These are phyloP conservation scores for Bradynema listronoti DNA, from an alignment of 1,140 invertebrate species.

Conservation along the genomic window DNA sequence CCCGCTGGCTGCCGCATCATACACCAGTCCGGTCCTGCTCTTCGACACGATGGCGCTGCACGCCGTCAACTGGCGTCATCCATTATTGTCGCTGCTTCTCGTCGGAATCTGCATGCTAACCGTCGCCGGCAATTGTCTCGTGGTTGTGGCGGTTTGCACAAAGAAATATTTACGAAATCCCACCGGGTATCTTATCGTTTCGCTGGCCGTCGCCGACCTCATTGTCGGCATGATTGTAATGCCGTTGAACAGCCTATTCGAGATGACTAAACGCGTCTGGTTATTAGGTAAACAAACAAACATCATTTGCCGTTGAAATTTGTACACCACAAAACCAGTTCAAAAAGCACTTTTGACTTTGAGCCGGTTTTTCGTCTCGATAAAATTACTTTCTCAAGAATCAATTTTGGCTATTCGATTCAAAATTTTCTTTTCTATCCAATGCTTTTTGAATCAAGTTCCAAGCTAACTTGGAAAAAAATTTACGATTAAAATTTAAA, in stretches of 20 bases:
- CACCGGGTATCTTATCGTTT: conserved; percentile 55
- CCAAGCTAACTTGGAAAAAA: no score
- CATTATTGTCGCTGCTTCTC: conserved; percentile 41
- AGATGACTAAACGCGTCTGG: conserved; percentile 56
- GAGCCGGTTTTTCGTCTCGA: no score
- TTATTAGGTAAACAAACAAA: conserved; percentile 40
- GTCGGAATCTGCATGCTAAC: conserved; percentile 45
- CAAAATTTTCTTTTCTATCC: no score
- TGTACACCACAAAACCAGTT: conserved; percentile 4
- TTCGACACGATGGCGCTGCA: background rate
- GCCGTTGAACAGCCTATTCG: conserved; percentile 55
- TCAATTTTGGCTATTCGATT: no score
- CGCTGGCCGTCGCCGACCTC: conserved; percentile 53
- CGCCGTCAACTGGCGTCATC: conserved; percentile 42
- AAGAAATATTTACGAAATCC: conserved; percentile 56
- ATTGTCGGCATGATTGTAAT: conserved; percentile 57
- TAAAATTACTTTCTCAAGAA: no score
- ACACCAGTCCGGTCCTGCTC: no score
- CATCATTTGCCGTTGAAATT: no score
- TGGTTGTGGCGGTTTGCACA: conserved; percentile 56
- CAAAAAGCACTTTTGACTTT: no score
- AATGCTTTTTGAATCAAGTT: no score
- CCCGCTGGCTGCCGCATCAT: no score
- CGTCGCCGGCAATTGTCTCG: conserved; percentile 51
- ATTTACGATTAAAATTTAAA: no score